Percentiles rank a stretch among this genome's conserved stretches.
Conservation (phyloP, 2,888 invertebrate genomes). For the Xestoiulus laeticollis region DNA sequence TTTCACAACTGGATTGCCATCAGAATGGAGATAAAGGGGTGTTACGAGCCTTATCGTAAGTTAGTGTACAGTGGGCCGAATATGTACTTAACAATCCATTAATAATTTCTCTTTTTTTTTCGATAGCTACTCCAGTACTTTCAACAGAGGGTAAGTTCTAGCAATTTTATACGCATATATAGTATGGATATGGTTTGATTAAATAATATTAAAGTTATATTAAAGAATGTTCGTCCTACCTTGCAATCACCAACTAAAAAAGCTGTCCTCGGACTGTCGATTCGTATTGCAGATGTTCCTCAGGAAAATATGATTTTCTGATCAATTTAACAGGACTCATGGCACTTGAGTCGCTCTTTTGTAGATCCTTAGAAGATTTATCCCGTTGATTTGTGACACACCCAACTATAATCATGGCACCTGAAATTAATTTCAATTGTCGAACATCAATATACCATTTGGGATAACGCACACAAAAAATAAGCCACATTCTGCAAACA, state of each 20-base stretch:
- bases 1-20: conserved; percentile 80
- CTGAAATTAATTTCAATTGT: neutral
- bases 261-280: neutral
- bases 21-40: conserved; percentile 80
- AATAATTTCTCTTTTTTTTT: neutral
- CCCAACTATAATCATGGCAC: too few relatives aligned
- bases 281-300: neutral
- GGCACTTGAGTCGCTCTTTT: too few relatives aligned
- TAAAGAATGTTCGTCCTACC: neutral
- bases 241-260: neutral
- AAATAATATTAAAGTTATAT: neutral
- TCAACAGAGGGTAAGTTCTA: neutral
- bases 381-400: too few relatives aligned
- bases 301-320: neutral
- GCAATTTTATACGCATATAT: neutral
- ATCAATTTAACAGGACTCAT: neutral
- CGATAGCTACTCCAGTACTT: neutral
- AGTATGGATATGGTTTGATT: neutral
- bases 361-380: too few relatives aligned
- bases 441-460: too few relatives aligned
- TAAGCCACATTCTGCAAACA: too few relatives aligned
- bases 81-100: neutral
- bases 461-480: too few relatives aligned
- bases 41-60: conserved; percentile 77
- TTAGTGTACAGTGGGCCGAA: conserved; percentile 55